phyloP scores from a whole-genome alignment of 2,113 vertebrate species.

The Bubo scandiacus region DNA sequence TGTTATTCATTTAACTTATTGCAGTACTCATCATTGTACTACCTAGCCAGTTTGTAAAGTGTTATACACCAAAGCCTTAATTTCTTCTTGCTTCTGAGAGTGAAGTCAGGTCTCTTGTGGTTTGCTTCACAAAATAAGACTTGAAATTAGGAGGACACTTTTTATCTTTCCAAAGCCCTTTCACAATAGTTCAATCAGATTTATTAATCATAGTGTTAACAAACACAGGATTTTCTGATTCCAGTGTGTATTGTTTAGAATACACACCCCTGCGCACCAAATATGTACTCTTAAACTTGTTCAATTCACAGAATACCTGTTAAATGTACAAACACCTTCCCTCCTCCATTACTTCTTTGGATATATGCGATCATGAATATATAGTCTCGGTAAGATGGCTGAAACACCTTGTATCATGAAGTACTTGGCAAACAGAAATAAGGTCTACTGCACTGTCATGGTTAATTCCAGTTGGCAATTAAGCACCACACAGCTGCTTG shows the following conservation, averaged over 20 bases:
- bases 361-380: not conserved
- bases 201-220: not conserved
- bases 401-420: not conserved
- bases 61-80: not conserved
- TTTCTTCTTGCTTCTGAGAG: not conserved
- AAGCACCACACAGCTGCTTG: too few relatives aligned
- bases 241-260: not conserved
- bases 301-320: not conserved
- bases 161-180: not conserved
- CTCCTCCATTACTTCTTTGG: not conserved
- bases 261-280: not conserved
- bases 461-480: too few relatives aligned
- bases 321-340: not conserved
- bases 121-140: not conserved
- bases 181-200: not conserved
- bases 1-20: not conserved
- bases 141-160: not conserved
- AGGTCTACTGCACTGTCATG: not conserved
- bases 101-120: not conserved
- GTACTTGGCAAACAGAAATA: not conserved
- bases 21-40: fast-evolving
- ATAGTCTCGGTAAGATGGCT: not conserved
- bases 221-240: not conserved
- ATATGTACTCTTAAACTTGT: not conserved
- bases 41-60: not conserved